phyloP scores from a whole-genome alignment of 2,888 invertebrate genomes.

The Cataglyphis livida region DNA sequence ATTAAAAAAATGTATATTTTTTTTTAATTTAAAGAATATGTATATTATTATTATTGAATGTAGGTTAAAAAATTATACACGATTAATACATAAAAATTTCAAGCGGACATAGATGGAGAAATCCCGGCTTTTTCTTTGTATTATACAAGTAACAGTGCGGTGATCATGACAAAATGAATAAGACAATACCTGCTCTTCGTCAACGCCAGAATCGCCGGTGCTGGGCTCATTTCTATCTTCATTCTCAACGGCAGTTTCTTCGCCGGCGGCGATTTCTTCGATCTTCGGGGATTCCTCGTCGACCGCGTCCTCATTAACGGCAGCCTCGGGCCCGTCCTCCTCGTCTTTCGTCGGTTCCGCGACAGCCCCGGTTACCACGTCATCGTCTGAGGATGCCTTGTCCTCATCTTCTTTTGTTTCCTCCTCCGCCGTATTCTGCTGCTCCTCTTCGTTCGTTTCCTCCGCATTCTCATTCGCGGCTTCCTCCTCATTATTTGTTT shows the following conservation, averaged over 20 bases:
- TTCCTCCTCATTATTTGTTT: conserved; percentile 50
- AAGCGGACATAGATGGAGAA: conserved; percentile 39
- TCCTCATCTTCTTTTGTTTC: conserved; percentile 60
- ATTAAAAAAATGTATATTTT: conserved; percentile 2
- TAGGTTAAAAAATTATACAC: background rate
- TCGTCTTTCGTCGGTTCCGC: conserved; percentile 56
- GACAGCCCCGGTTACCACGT: conserved; percentile 66
- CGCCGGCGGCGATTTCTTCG: conserved; percentile 12
- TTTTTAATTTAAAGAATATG: background rate
- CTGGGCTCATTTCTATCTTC: conserved; percentile 85
- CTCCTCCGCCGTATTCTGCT: conserved; percentile 53
- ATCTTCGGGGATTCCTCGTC: conserved; percentile 46
- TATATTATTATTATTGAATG: conserved; percentile 31
- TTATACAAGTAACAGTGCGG: conserved; percentile 34
- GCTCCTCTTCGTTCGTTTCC: conserved; percentile 27
- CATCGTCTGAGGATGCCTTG: conserved; percentile 67
- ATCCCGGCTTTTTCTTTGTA: conserved; percentile 46
- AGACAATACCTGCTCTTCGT: conserved; percentile 84
- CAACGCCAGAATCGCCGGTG: conserved; percentile 86
- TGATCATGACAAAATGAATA: conserved; percentile 26
- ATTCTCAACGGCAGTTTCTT: conserved; percentile 80
- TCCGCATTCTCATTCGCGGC: conserved; percentile 15
- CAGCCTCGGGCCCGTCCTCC: conserved; percentile 61
- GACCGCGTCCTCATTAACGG: conserved; percentile 21
- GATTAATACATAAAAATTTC: conserved; percentile 2